Conservation (phyloP, 64 coral and sea anemone species). For the Hydrozoanthus tunicans region DNA sequence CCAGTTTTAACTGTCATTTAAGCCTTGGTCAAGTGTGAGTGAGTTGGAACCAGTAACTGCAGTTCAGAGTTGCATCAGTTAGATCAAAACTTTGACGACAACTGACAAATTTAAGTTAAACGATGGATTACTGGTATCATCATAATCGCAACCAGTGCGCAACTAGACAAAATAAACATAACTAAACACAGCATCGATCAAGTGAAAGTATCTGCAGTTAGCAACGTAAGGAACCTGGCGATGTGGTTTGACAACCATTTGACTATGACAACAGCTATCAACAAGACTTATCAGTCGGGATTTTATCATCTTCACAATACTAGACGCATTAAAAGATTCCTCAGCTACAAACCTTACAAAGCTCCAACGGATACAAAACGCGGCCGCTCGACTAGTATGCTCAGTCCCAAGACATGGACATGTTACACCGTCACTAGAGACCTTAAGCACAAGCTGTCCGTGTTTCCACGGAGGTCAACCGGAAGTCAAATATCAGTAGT, state of each 20-base stretch:
- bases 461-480: too few relatives aligned
- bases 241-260: conserved; percentile 18
- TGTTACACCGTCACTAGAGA: not conserved
- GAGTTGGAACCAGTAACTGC: too few relatives aligned
- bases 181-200: conserved; percentile 24
- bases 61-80: too few relatives aligned
- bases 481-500: too few relatives aligned
- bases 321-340: conserved; percentile 34
- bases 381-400: conserved; percentile 7
- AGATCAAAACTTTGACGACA: too few relatives aligned
- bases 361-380: not conserved
- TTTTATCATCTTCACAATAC: conserved; percentile 14
- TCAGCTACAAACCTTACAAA: conserved; percentile 20
- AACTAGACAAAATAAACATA: conserved; percentile 45
- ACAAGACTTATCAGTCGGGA: conserved; percentile 16
- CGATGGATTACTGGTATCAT: conserved; percentile 20
- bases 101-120: conserved; percentile 42
- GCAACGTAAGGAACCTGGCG: not conserved
- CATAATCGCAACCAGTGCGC: conserved; percentile 38
- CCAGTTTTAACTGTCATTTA: too few relatives aligned
- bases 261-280: conserved; percentile 16
- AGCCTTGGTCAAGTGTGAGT: too few relatives aligned
- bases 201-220: conserved; percentile 14
- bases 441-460: too few relatives aligned
- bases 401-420: not conserved